phyloP scores from a whole-genome alignment of 2,888 invertebrate genomes.

The Rhaphigaster nebulosa region DNA sequence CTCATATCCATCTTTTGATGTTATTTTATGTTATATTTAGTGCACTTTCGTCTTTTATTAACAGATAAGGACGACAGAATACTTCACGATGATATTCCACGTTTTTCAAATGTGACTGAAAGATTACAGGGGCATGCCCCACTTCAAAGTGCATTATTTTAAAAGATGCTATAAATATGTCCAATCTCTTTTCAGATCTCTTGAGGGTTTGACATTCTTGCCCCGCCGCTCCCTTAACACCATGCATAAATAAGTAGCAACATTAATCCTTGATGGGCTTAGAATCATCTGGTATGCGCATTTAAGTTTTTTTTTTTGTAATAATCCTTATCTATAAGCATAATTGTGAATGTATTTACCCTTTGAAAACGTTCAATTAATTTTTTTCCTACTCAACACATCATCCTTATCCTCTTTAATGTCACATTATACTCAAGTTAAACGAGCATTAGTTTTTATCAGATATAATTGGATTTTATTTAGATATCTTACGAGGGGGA shows the following conservation, averaged over 20 bases:
- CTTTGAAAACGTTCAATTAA: neutral
- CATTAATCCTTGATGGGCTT: constrained; percentile 16
- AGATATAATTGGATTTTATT: neutral
- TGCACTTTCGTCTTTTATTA: neutral
- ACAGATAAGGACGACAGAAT: neutral
- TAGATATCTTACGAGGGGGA: neutral
- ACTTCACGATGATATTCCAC: neutral
- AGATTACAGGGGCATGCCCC: neutral
- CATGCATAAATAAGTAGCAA: neutral
- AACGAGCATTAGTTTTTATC: neutral
- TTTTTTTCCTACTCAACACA: neutral
- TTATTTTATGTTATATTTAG: no score
- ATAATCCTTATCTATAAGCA: neutral
- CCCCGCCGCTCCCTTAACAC: neutral
- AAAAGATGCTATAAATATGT: neutral
- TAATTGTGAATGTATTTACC: neutral
- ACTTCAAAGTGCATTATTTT: constrained; percentile 7
- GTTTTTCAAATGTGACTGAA: neutral
- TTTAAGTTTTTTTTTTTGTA: neutral
- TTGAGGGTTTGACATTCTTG: neutral
- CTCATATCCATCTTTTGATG: no score
- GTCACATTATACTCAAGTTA: neutral
- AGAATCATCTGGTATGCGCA: neutral
- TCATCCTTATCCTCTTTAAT: neutral
- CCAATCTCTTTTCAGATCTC: neutral